Percentiles rank a stretch among this genome's conserved stretches.
phyloP scores from a whole-genome alignment of 2,113 vertebrate species.

The Nothobranchius furzeri region DNA sequence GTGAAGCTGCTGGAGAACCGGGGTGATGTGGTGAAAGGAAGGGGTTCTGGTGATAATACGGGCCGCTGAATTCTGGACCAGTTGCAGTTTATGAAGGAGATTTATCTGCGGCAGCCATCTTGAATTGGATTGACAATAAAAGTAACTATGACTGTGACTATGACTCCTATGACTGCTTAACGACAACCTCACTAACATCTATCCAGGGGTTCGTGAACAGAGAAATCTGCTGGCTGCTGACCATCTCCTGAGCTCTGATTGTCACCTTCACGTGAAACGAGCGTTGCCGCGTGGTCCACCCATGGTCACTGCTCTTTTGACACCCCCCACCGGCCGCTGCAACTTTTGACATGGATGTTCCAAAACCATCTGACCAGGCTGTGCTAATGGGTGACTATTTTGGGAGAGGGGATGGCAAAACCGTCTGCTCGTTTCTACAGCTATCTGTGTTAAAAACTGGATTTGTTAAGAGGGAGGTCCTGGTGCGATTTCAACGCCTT shows the following conservation, averaged over 20 bases:
- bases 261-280: constrained; percentile 65
- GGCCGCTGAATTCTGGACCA: no score
- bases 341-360: constrained; percentile 72
- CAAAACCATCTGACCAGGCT: constrained; percentile 80
- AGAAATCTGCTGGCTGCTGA: no score
- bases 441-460: constrained; percentile 36
- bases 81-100: no score
- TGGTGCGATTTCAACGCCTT: constrained; percentile 22
- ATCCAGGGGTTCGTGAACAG: no score
- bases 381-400: constrained; percentile 73
- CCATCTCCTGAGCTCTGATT: constrained; percentile 35
- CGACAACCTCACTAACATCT: no score
- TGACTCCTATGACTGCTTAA: no score
- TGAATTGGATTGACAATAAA: no score
- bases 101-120: no score
- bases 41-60: no score
- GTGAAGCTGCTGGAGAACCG: no score
- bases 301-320: constrained; percentile 18
- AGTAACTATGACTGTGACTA: no score
- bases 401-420: constrained; percentile 77
- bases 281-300: constrained; percentile 42
- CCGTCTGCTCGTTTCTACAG: constrained; percentile 65
- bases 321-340: constrained; percentile 50
- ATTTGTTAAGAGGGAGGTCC: constrained; percentile 41
- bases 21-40: no score